A percentile compares a stretch with the other conserved stretches of the same genome.
These are phyloP conservation scores for Caenorhabditis doughertyi DNA, from an alignment of 2,888 invertebrate genomes.

Conservation along the genomic window DNA sequence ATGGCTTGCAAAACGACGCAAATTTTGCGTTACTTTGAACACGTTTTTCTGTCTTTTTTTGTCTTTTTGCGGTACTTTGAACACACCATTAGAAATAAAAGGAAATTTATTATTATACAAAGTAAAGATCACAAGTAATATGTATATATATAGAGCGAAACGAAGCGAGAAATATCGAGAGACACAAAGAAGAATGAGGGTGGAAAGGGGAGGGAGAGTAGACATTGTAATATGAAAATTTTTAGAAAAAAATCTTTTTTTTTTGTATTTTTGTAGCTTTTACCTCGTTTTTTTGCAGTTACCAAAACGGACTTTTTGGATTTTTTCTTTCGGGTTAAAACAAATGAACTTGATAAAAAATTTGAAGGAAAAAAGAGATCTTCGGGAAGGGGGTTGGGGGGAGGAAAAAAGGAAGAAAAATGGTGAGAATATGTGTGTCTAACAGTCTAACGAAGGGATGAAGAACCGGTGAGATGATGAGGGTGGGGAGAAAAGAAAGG, in stretches of 20 bases:
- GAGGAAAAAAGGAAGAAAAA: background rate
- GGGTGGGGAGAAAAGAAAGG: background rate
- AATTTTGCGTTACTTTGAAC: no score
- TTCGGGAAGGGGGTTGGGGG: background rate
- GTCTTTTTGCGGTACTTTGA: no score
- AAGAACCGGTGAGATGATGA: no score
- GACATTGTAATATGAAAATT: no score
- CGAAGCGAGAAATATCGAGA: conserved; percentile 9
- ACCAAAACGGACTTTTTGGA: conserved; percentile 30
- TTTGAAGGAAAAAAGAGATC: background rate
- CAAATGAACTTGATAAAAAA: conserved; percentile 18
- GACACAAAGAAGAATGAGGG: background rate
- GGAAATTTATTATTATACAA: conserved; percentile 39
- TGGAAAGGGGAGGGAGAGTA: background rate
- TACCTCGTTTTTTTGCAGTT: conserved; percentile 35
- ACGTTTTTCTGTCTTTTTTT: no score
- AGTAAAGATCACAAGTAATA: conserved; percentile 26
- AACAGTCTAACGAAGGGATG: conserved; percentile 31
- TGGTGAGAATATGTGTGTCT: conserved; percentile 33
- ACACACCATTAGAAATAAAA: background rate
- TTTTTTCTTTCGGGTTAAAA: no score
- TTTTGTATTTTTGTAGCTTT: conserved; percentile 38
- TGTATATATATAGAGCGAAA: conserved; percentile 18
- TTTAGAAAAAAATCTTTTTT: background rate
- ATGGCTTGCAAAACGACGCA: background rate